phyloP scores from a whole-genome alignment of 2,113 vertebrate genomes.

The Vimba vimba region DNA sequence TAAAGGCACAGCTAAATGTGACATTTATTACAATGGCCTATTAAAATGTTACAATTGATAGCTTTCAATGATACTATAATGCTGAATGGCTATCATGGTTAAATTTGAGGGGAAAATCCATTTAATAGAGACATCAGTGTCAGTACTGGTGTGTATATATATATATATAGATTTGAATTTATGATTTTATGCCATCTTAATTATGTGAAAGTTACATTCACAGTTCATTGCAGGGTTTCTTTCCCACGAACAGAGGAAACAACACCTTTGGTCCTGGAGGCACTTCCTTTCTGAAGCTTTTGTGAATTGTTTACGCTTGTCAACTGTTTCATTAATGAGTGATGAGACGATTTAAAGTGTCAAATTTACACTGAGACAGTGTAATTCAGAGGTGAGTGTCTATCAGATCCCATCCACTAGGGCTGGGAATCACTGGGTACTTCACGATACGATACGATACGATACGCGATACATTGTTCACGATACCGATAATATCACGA shows the following conservation, averaged over 20 bases:
- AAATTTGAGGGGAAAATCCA: no score
- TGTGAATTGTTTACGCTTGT: background rate
- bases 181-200: background rate
- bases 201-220: background rate
- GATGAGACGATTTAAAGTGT: background rate
- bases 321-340: background rate
- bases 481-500: no score
- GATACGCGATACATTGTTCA: no score
- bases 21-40: no score
- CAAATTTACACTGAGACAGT: background rate
- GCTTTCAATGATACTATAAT: no score
- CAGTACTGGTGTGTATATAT: no score
- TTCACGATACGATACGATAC: no score
- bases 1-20: no score
- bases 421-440: no score
- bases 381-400: background rate
- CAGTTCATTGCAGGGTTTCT: background rate
- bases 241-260: background rate
- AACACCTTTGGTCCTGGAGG: background rate
- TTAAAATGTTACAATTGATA: no score
- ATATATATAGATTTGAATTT: background rate
- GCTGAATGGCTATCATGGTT: no score
- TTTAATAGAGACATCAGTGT: no score
- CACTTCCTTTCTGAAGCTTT: background rate
- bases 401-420: background rate